Conservation (phyloP, 2,113 vertebrate genomes). For the Pitta sordida region DNA sequence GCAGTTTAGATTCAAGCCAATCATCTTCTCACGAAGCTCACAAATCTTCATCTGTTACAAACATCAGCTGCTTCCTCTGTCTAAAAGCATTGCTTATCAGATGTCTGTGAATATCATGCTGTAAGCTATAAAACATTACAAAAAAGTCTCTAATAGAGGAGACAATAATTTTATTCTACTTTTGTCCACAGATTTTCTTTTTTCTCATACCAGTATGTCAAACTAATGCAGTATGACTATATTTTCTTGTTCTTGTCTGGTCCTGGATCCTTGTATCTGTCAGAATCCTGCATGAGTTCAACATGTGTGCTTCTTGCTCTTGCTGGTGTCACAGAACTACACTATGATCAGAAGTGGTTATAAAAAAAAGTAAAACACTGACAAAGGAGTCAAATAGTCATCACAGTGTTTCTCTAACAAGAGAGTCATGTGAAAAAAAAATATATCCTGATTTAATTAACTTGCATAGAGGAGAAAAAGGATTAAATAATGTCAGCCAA, state of each 20-base stretch:
- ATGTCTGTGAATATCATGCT: neutral
- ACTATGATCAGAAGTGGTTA: neutral
- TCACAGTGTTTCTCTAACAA: neutral
- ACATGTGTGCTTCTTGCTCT: neutral
- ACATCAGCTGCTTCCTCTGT: neutral
- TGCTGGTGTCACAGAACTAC: neutral
- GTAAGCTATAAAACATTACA: neutral
- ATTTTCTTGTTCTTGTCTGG: neutral
- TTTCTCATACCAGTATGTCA: neutral
- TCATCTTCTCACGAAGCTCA: neutral
- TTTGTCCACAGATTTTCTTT: neutral
- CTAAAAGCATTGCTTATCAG: neutral
- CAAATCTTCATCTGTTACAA: neutral
- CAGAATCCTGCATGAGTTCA: neutral
- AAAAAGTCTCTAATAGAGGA: neutral
- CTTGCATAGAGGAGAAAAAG: neutral
- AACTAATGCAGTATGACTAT: neutral
- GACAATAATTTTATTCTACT: neutral
- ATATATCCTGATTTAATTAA: constrained; percentile 10
- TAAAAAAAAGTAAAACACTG: neutral
- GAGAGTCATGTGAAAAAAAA: neutral
- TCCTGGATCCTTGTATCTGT: neutral
- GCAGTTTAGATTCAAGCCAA: neutral
- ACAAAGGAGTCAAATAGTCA: neutral
- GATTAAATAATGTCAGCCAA: neutral